Evolutionary conservation across 2,888 invertebrate genomes (phyloP).

Genomic region (Hydriomena furcata): DNA sequence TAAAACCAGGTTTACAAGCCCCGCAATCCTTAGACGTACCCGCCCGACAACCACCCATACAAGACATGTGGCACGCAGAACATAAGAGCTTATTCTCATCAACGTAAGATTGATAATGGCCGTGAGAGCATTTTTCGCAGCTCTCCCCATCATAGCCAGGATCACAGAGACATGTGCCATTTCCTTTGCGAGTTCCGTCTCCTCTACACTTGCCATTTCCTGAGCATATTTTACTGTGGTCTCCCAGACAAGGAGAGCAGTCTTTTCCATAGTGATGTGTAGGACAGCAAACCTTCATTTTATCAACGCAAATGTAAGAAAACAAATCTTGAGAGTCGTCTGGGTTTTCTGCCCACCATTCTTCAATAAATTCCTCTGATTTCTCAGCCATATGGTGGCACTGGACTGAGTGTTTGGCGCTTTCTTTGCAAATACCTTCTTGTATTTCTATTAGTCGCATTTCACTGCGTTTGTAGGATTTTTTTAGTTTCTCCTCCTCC

Average conservation of each 20-base stretch:
- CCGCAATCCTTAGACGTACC: slow-evolving; percentile 87
- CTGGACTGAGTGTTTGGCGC: slow-evolving; percentile 87
- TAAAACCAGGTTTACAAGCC: slow-evolving; percentile 88
- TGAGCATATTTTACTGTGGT: slow-evolving; percentile 88
- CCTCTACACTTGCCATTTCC: slow-evolving; percentile 93
- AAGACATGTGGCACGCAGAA: slow-evolving; percentile 90
- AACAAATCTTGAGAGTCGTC: slow-evolving; percentile 65
- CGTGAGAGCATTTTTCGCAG: slow-evolving; percentile 91
- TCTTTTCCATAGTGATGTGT: slow-evolving; percentile 91
- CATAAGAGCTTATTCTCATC: slow-evolving; percentile 90
- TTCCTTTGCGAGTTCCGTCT: slow-evolving; percentile 95
- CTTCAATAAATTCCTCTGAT: slow-evolving; percentile 91
- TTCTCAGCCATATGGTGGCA: slow-evolving; percentile 94
- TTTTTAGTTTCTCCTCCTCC: slow-evolving; percentile 94
- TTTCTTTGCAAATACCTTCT: slow-evolving; percentile 92
- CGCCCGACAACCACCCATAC: slow-evolving; percentile 89
- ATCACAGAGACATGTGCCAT: slow-evolving; percentile 94
- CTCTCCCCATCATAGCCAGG: slow-evolving; percentile 89
- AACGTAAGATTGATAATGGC: slow-evolving; percentile 88
- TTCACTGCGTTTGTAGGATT: slow-evolving; percentile 93
- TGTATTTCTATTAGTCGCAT: slow-evolving; percentile 95
- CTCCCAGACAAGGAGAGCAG: slow-evolving; percentile 91
- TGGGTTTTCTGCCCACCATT: slow-evolving; percentile 91
- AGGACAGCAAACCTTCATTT: slow-evolving; percentile 92
- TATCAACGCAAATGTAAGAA: slow-evolving; percentile 91